phyloP scores from a whole-genome alignment of 2,113 vertebrate species.

The Hirundichthys speculiger region DNA sequence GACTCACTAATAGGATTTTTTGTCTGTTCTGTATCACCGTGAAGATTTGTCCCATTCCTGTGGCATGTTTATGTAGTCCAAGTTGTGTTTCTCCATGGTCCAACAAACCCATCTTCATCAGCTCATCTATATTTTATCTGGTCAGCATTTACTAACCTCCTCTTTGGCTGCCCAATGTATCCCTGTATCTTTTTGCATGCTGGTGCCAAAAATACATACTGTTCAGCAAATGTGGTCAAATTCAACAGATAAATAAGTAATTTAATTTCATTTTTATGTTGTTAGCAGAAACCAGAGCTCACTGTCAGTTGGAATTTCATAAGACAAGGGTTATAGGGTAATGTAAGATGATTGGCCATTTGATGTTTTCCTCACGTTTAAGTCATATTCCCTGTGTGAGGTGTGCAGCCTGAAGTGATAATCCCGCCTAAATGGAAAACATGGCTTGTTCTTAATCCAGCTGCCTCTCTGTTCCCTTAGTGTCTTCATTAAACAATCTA shows the following conservation, averaged over 20 bases:
- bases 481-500: slow-evolving; percentile 75
- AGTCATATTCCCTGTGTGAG: slow-evolving; percentile 67
- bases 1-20: too few relatives aligned
- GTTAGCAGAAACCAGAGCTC: slow-evolving; percentile 33
- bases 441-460: slow-evolving; percentile 75
- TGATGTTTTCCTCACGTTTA: slow-evolving; percentile 63
- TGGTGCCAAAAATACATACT: not conserved
- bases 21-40: too few relatives aligned
- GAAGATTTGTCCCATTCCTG: too few relatives aligned
- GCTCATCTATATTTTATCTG: too few relatives aligned
- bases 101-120: too few relatives aligned
- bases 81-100: too few relatives aligned
- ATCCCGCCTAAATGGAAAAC: slow-evolving; percentile 77
- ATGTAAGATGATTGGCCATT: slow-evolving; percentile 50
- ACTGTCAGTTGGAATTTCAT: slow-evolving; percentile 28
- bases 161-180: too few relatives aligned
- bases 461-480: slow-evolving; percentile 68
- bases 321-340: slow-evolving; percentile 29
- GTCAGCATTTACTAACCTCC: too few relatives aligned
- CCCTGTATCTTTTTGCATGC: too few relatives aligned
- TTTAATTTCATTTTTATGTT: slow-evolving; percentile 28
- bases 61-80: too few relatives aligned
- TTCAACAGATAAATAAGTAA: slow-evolving; percentile 2
- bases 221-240: not conserved
- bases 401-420: slow-evolving; percentile 70